Conservation (phyloP, 53 echinoderm and acorn worm genomes). For the Actinopyga echinites region DNA sequence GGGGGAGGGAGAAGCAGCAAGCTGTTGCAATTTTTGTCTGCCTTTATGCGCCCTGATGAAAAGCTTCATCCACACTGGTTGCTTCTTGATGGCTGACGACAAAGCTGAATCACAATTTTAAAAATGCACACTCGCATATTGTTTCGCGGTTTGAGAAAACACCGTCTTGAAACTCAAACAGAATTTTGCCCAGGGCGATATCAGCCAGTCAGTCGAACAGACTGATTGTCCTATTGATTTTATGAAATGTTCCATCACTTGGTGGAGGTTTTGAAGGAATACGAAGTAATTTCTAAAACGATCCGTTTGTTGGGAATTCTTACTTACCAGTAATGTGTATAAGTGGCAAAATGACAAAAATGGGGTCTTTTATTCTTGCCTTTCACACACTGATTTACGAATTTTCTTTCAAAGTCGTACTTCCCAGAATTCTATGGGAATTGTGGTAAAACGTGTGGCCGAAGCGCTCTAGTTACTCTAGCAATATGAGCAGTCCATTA, state of each 20-base stretch:
- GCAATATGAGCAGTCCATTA: no score
- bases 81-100: neutral
- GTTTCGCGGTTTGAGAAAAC: constrained; percentile 13
- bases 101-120: constrained; percentile 11
- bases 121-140: constrained; percentile 31
- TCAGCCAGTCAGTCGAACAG: constrained; percentile 29
- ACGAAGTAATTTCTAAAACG: constrained; percentile 40
- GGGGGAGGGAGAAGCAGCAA: constrained; percentile 16
- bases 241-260: constrained; percentile 26
- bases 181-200: neutral
- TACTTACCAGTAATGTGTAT: neutral
- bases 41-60: neutral
- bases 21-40: neutral
- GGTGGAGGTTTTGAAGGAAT: constrained; percentile 18
- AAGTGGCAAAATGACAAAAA: constrained; percentile 27
- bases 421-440: no score
- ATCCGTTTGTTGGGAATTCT: constrained; percentile 34
- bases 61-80: constrained; percentile 4
- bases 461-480: no score
- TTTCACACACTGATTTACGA: no score
- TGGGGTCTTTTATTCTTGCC: no score
- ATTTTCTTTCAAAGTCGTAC: no score
- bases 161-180: constrained; percentile 14
- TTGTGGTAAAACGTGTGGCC: no score
- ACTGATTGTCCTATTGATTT: constrained; percentile 40